Evolutionary conservation across 2,797 vertebrate species (phyloP).

Genomic region (Poecilia picta): DNA sequence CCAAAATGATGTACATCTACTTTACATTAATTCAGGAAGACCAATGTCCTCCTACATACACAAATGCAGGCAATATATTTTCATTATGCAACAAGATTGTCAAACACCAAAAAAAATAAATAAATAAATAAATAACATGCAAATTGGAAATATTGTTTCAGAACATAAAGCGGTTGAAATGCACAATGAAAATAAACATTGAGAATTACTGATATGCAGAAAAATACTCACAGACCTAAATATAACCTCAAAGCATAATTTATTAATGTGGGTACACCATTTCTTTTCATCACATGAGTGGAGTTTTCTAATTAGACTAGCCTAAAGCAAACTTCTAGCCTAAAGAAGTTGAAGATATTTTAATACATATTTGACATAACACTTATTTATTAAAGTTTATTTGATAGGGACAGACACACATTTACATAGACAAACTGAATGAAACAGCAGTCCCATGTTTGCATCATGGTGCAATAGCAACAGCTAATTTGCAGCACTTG

Average conservation of each 20-base stretch:
- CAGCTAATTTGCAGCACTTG: no score
- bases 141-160: not conserved
- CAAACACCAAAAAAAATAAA: not conserved
- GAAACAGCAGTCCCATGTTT: no score
- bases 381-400: no score
- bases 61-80: not conserved
- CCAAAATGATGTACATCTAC: constrained; percentile 30
- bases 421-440: no score
- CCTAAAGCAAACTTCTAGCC: no score
- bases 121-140: no score
- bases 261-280: not conserved
- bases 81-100: not conserved
- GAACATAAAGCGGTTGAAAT: not conserved
- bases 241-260: not conserved
- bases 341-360: not conserved
- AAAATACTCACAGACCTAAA: not conserved
- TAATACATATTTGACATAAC: not conserved
- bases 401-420: no score
- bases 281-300: not conserved
- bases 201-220: not conserved
- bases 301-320: not conserved
- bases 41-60: not conserved
- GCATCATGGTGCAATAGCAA: no score
- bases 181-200: not conserved
- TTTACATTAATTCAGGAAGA: constrained; percentile 26